Percentiles rank a stretch among this genome's conserved stretches.
Conservation (phyloP, 2,113 vertebrate genomes). For the Phylloscopus trochiloides region DNA sequence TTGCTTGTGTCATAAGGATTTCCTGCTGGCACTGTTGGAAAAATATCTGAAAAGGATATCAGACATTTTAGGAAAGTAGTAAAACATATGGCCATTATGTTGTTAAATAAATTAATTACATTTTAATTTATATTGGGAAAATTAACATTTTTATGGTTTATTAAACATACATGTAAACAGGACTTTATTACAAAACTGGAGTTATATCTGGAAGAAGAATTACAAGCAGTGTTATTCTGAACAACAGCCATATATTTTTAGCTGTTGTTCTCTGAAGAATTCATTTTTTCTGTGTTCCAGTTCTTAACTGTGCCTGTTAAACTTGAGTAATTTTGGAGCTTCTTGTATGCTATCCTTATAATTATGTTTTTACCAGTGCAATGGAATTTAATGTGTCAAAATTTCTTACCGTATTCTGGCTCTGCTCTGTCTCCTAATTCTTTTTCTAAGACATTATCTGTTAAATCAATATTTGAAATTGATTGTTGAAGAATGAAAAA, state of each 20-base stretch:
- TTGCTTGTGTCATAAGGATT: constrained; percentile 74
- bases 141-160: neutral
- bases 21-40: constrained; percentile 69
- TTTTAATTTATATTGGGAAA: neutral
- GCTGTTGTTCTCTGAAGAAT: neutral
- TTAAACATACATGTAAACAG: neutral
- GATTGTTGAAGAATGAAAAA: constrained; percentile 27
- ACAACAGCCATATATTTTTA: neutral
- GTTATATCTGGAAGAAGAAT: constrained; percentile 21
- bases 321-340: neutral
- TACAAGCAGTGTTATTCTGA: neutral
- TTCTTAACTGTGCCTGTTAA: neutral
- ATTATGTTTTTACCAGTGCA: neutral
- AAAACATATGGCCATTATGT: neutral
- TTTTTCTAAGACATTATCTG: constrained; percentile 71
- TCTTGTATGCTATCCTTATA: neutral
- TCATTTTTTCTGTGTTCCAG: neutral
- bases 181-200: neutral
- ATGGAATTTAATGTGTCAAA: neutral
- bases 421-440: constrained; percentile 66
- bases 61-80: neutral
- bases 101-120: neutral
- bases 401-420: constrained; percentile 62
- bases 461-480: constrained; percentile 59
- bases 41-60: constrained; percentile 70